Evolutionary conservation across 2,113 vertebrate genomes (phyloP), one percentile per base, ranked within the genome.

Genomic region (Mesoclemmys tuberculata): DNA sequence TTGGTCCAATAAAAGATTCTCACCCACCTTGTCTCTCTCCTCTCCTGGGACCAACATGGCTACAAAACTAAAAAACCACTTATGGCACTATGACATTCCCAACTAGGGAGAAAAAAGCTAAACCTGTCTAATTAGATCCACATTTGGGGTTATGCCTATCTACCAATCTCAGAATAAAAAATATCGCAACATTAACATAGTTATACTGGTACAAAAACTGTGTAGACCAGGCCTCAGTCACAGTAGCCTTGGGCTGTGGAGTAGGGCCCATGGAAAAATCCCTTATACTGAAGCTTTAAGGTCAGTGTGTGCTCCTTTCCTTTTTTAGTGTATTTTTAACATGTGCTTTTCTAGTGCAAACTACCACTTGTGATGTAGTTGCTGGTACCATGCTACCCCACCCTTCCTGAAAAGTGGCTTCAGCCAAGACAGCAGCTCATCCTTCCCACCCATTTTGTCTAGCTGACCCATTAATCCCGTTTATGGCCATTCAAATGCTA

Each of bases 291-390:
- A 5, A 61, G 14, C 18, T 0, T 8, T n/a, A 3, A 49, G 8
- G 35, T 24, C 19, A 46, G 10, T 5, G 0, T 0, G 3, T 0
- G 1, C 16, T 35, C 29, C 75, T 80, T 79, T 0, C 31, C 55
- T 21, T 8, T 35, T 21, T 8, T 35, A 38, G 31, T 44, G 0
- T 27, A 61, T 12, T 8, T 58, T 58, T 68, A 1, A 1, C 44
- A 64, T 9, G 46, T 71, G 22, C 64, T 35, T 54, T 29, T 4
- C 22, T 5, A n/a, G 90, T 4, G 35, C 41, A 14, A 78, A 2
- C 1, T 0, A 6, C 3, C 24, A 1, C 0, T 0, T 2, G 4
- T 18, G 49, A 48, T 4, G 3, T 16, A 1, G 44, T 56, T 7
- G 1, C 10, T 0, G 49, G 26, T 1, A 6, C 56, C 54, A 0